These are phyloP conservation scores for Brachyhypopomus gauderio DNA, from an alignment of 2,113 vertebrate species.

Conservation along the genomic window DNA sequence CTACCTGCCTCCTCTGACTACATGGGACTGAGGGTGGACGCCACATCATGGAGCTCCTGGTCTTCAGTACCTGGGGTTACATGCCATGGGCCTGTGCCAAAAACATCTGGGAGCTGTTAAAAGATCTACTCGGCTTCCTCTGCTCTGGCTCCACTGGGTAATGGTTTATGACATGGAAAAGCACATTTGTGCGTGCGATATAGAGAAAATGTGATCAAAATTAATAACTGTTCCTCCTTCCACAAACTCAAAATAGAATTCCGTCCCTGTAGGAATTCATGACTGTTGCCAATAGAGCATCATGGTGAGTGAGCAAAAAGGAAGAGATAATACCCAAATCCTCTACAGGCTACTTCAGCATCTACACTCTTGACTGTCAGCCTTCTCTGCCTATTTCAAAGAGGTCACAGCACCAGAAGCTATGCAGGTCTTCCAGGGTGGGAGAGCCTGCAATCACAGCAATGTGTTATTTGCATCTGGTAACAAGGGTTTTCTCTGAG, in stretches of 20 bases:
- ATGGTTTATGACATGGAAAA: neutral
- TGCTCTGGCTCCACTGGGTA: neutral
- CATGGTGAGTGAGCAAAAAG: neutral
- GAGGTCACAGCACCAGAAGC: constrained; percentile 6
- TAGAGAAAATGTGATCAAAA: constrained; percentile 18
- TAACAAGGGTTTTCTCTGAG: neutral
- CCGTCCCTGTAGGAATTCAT: constrained; percentile 61
- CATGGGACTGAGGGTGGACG: neutral
- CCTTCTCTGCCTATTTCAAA: constrained; percentile 4
- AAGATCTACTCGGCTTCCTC: neutral
- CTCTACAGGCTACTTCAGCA: neutral
- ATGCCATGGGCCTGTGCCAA: constrained; percentile 16
- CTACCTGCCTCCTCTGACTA: neutral
- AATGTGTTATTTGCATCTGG: constrained; percentile 41
- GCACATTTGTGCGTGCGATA: constrained; percentile 30
- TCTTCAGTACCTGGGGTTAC: constrained; percentile 17
- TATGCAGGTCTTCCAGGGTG: neutral
- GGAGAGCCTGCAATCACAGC: constrained; percentile 29
- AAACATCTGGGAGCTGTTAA: neutral
- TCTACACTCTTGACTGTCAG: neutral
- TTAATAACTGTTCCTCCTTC: constrained; percentile 49
- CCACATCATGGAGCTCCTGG: neutral
- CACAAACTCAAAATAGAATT: constrained; percentile 60
- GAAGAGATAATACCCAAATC: neutral
- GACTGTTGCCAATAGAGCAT: constrained; percentile 29